Percentiles rank a stretch among this genome's conserved stretches.
Conservation (phyloP, 2,113 vertebrate genomes). For the Pomatostomus ruficeps region DNA sequence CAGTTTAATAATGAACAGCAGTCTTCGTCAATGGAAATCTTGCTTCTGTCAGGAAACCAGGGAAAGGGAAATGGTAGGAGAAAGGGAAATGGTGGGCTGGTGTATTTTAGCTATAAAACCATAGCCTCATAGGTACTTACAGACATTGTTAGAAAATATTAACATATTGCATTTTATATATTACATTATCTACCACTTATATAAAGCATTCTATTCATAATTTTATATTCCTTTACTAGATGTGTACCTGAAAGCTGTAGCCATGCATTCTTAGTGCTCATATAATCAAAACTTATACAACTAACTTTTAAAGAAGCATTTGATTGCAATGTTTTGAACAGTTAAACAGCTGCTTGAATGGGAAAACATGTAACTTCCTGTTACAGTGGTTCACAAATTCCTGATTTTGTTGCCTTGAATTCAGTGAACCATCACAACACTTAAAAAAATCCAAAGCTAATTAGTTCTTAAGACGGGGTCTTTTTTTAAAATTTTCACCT, state of each 20-base stretch:
- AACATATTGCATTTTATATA: not conserved
- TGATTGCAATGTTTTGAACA: not conserved
- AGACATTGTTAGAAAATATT: not conserved
- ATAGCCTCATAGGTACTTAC: not conserved
- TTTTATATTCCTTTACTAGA: not conserved
- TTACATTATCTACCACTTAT: not conserved
- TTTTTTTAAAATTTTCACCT: not conserved
- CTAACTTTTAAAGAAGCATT: not conserved
- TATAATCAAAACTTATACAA: not conserved
- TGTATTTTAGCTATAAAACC: not conserved
- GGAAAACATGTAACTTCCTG: not conserved
- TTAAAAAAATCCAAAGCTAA: not conserved
- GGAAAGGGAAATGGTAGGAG: not conserved
- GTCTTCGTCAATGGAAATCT: not conserved
- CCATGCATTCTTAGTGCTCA: not conserved
- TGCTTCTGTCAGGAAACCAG: not conserved
- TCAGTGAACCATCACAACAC: not conserved
- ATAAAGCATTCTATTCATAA: not conserved
- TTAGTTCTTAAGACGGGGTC: not conserved
- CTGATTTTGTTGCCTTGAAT: conserved; percentile 20
- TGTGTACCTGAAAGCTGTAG: not conserved
- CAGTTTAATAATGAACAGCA: not conserved
- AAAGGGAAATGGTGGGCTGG: not conserved
- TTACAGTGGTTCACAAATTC: not conserved
- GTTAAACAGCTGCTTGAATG: not conserved